A percentile compares a stretch with the other conserved stretches of the same genome.
Evolutionary conservation across 2,113 vertebrate genomes (phyloP).

Genomic region (Etheostoma spectabile): DNA sequence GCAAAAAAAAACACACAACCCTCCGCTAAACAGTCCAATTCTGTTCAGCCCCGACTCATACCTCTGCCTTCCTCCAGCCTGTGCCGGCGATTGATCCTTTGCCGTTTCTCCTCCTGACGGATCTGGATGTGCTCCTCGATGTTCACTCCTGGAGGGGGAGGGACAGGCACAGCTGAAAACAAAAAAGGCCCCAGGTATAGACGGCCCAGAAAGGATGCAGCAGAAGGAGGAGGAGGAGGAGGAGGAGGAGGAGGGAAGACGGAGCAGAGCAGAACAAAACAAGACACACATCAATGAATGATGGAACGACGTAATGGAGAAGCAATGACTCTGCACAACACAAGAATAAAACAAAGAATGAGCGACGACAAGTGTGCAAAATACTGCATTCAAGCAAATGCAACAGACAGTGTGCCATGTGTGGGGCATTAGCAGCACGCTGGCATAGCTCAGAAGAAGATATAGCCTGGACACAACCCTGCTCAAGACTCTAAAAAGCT

Average conservation of each 20-base stretch:
- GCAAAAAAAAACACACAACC: constrained; percentile 1
- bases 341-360: constrained; percentile 36
- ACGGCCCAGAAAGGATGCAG: constrained; percentile 73
- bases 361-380: constrained; percentile 14
- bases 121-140: constrained; percentile 99
- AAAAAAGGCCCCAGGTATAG: constrained; percentile 71
- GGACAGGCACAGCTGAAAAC: constrained; percentile 95
- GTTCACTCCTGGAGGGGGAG: constrained; percentile 95
- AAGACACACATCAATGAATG: constrained; percentile 81
- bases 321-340: constrained; percentile 65
- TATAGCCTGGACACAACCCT: not conserved
- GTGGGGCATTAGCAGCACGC: constrained; percentile 24
- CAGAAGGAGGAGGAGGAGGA: constrained; percentile 28
- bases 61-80: constrained; percentile 96
- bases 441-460: constrained; percentile 17
- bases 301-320: constrained; percentile 71
- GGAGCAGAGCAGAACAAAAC: constrained; percentile 79
- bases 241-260: constrained; percentile 43
- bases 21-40: not conserved
- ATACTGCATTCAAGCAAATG: constrained; percentile 43
- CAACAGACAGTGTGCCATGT: constrained; percentile 33
- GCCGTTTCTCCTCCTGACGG: constrained; percentile 96
- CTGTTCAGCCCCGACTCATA: constrained; percentile 71
- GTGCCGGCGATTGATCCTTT: constrained; percentile 94
- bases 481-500: too few relatives aligned